A percentile compares a stretch with the other conserved stretches of the same genome.
phyloP scores from a whole-genome alignment of 2,888 invertebrate genomes.

The Balanococcus diminutus region DNA sequence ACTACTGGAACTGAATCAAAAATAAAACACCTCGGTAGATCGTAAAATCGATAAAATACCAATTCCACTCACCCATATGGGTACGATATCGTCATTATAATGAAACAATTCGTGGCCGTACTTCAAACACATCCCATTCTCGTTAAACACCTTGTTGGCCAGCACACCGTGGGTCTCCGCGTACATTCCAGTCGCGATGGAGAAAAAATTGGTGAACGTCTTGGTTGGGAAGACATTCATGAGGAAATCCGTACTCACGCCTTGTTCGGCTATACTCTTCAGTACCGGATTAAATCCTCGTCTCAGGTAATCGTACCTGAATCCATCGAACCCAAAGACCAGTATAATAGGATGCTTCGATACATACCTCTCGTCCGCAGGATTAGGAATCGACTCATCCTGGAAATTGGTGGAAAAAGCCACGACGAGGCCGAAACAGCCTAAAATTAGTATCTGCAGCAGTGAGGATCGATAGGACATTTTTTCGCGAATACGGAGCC shows the following conservation, averaged over 20 bases:
- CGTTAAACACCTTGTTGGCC: constrained; percentile 69
- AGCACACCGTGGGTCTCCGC: constrained; percentile 74
- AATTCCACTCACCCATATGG: constrained; percentile 66
- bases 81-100: constrained; percentile 65
- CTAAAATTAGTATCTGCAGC: no score
- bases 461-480: neutral
- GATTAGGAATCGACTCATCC: no score
- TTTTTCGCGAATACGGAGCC: neutral
- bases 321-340: constrained; percentile 74
- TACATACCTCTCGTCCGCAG: no score
- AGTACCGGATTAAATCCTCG: constrained; percentile 66
- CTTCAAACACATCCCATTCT: constrained; percentile 59
- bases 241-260: constrained; percentile 68
- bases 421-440: neutral
- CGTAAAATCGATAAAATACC: no score
- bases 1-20: no score
- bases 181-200: constrained; percentile 73
- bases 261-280: constrained; percentile 65
- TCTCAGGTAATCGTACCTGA: constrained; percentile 62
- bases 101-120: constrained; percentile 63
- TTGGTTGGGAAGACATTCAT: constrained; percentile 72
- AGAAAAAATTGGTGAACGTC: constrained; percentile 77
- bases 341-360: constrained; percentile 65
- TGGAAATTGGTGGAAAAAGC: neutral
- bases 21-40: neutral